Conservation (phyloP, 2,888 invertebrate genomes). For the Cataglyphis rosenhaueri region DNA sequence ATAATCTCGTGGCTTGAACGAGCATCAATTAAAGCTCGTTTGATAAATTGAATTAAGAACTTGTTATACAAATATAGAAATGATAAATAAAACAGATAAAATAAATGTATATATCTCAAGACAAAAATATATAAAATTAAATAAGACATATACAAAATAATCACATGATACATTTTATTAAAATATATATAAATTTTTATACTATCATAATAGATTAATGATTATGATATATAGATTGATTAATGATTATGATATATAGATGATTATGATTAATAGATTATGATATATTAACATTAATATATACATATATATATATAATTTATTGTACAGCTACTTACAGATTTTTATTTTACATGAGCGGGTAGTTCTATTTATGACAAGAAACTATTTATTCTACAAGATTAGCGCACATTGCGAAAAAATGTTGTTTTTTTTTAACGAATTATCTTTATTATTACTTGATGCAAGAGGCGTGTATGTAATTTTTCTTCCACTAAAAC, state of each 20-base stretch:
- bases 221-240: too few relatives aligned
- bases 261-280: too few relatives aligned
- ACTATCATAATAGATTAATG: too few relatives aligned
- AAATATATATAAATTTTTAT: not conserved
- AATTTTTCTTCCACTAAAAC: slow-evolving; percentile 64
- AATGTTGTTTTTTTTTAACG: slow-evolving; percentile 60
- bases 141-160: not conserved
- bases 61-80: not conserved
- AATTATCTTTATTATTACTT: slow-evolving; percentile 68
- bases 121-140: not conserved
- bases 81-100: not conserved
- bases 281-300: too few relatives aligned
- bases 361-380: not conserved
- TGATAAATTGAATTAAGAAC: slow-evolving; percentile 28
- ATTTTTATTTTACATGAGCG: slow-evolving; percentile 2
- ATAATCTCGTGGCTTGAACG: slow-evolving; percentile 40
- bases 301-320: not conserved
- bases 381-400: not conserved
- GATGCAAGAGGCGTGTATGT: slow-evolving; percentile 72
- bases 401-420: slow-evolving; percentile 53
- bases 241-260: too few relatives aligned
- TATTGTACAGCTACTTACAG: not conserved
- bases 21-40: slow-evolving; percentile 27
- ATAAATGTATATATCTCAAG: not conserved
- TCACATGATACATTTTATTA: not conserved